Base-by-base conservation (phyloP, 2,797 vertebrate species). In the Erethizon dorsatum region DNA sequence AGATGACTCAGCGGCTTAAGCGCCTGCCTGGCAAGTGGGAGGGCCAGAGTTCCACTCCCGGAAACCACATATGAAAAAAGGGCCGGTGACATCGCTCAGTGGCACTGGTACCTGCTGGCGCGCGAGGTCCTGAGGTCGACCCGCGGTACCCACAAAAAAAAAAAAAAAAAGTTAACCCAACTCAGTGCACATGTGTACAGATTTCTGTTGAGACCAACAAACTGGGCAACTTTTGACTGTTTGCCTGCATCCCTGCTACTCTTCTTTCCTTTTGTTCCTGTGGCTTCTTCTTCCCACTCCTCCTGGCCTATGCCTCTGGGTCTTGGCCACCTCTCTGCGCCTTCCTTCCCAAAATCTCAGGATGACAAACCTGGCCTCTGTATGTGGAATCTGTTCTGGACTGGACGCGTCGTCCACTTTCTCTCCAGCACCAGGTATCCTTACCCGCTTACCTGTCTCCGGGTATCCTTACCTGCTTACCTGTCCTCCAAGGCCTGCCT, bases 331-430 rank as follows among this genome's bases (percentile, higher is more conserved):
- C n/a, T n/a, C n/a, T n/a, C n/a, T n/a, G n/a, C n/a, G n/a, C n/a
- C n/a, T n/a, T 50, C 15, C 57, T 15, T 83, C 6, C 15, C 33
- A 18, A 20, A 57, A 5, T 52, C 61, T 41, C 33, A 63, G 69
- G 31, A 10, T 41, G 75, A n/a, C n/a, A 56, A 7, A 37, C 45
- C 47, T 59, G 54, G 28, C 6, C 8, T 96, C 33, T 85, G 69
- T 54, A 1, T 22, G 10, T 90, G 41, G n/a, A 65, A 54, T 80
- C 71, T 88, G 28, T 69, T 80, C 26, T 17, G 28, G 24, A 2
- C 59, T 4, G 28, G 20, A 28, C 52, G n/a, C n/a, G n/a, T 33
- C 6, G 0, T n/a, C 7, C 1, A 2, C 31, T 78, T 26, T n/a
- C 1, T 57, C 8, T 69, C 57, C 33, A 56, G 52, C 15, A 4